Base-by-base conservation (phyloP, 2,797 vertebrate species). In the Tenualosa thibaudeaui region DNA sequence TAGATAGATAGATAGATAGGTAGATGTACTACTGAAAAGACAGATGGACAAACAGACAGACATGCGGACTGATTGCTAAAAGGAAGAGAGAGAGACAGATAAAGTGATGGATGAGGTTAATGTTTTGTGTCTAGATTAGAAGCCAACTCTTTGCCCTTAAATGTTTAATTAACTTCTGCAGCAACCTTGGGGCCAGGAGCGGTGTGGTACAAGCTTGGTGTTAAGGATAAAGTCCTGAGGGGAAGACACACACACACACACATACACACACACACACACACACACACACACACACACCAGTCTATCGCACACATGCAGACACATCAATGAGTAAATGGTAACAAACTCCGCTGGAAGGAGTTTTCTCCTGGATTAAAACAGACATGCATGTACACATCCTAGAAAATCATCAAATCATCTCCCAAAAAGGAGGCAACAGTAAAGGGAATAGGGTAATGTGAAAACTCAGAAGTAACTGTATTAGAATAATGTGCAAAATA, bases 21-120 rank as follows among this genome's bases (percentile, higher is more conserved):
- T 56, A 22, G 19, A 56, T 51, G 50, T 51, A 51, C 50, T 51
- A 51, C 50, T 51, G 50, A 51, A 60, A n/a, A n/a, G 19, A 58
- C 6, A 58, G 56, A 60, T 4, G 8, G 58, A 24, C 5, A 60
- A 22, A 24, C 58, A n/a, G 22, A 24, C 17, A 17, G 40, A 43
- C 19, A 46, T 37, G 40, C 71, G 46, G 12, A 68, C 62, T 26
- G 71, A 5, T 78, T 78, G 71, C 71, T 46, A 1, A 40, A 22
- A 43, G 71, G 71, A 46, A 78, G 19, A 78, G 4, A 78, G 4
- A 71, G 24, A 71, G 37, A 71, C 26, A 78, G 40, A 78, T 78
- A 43, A 78, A 78, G 71, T 78, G 71, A 78, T 43, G 71, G 71
- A 78, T 46, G 71, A 78, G 71, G 71, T 78, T 78, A 78, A 78